These are phyloP conservation scores for Salticus scenicus DNA, from an alignment of 2,888 invertebrate genomes.

Conservation along the genomic window DNA sequence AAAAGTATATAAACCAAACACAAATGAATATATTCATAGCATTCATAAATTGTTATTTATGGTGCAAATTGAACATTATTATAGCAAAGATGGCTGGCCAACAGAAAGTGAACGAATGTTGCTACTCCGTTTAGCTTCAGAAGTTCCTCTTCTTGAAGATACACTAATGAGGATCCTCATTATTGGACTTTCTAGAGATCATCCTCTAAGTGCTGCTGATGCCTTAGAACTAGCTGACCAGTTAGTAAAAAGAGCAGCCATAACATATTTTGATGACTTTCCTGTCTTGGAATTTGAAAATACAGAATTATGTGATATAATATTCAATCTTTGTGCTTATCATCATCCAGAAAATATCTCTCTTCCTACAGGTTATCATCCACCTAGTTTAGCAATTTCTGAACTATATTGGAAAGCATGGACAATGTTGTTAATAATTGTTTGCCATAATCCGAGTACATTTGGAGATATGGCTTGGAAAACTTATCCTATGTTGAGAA, in stretches of 20 bases:
- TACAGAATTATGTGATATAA: constrained; percentile 87
- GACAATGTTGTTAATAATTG: constrained; percentile 88
- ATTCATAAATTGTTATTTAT: constrained; percentile 75
- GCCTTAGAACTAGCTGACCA: constrained; percentile 90
- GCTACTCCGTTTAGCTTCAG: constrained; percentile 86
- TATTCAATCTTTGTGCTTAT: constrained; percentile 93
- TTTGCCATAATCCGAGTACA: constrained; percentile 92
- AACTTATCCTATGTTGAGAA: constrained; percentile 91
- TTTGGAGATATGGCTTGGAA: constrained; percentile 90
- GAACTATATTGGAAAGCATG: constrained; percentile 96
- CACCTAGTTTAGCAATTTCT: constrained; percentile 93
- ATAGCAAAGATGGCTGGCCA: constrained; percentile 83
- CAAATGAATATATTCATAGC: constrained; percentile 84
- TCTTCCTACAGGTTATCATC: constrained; percentile 88
- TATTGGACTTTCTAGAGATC: constrained; percentile 84
- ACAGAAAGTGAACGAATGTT: constrained; percentile 87
- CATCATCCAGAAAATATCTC: constrained; percentile 94
- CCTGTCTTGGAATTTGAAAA: constrained; percentile 75
- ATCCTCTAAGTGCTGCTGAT: constrained; percentile 86
- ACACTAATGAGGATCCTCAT: constrained; percentile 87
- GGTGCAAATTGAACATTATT: constrained; percentile 83
- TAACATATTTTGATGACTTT: constrained; percentile 78
- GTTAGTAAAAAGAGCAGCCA: constrained; percentile 88
- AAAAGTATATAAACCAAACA: constrained; percentile 83
- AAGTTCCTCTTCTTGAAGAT: constrained; percentile 89